phyloP scores from a whole-genome alignment of 2,113 vertebrate genomes.

The Campylorhamphus procurvoides region DNA sequence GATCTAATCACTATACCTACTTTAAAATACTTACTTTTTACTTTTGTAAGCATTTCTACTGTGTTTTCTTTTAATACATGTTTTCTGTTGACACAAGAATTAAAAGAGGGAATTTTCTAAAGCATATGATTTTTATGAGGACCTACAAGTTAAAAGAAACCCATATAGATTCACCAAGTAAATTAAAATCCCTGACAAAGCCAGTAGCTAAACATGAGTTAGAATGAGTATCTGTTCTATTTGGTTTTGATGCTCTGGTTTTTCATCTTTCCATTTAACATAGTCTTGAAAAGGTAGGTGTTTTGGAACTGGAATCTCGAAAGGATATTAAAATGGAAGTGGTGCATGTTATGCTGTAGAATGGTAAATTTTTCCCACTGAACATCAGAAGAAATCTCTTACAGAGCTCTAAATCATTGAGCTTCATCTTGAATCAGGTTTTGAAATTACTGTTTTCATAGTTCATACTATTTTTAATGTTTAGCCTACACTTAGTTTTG shows the following conservation, averaged over 20 bases:
- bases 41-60: background rate
- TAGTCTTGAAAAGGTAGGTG: background rate
- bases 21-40: background rate
- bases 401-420: background rate
- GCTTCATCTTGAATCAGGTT: background rate
- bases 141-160: background rate
- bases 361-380: background rate
- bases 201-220: background rate
- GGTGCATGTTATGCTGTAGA: background rate
- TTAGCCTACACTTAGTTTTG: background rate
- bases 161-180: background rate
- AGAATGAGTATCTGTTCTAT: background rate
- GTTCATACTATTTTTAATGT: background rate
- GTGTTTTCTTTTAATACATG: background rate
- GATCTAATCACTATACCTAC: background rate
- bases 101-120: background rate
- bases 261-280: background rate
- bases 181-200: background rate
- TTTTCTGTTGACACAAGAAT: background rate
- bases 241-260: background rate
- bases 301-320: background rate
- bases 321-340: background rate
- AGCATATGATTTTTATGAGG: background rate
- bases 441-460: background rate
- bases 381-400: background rate